Evolutionary conservation across 2,888 invertebrate genomes (phyloP).

Genomic region (Cryptosula pallasiana): DNA sequence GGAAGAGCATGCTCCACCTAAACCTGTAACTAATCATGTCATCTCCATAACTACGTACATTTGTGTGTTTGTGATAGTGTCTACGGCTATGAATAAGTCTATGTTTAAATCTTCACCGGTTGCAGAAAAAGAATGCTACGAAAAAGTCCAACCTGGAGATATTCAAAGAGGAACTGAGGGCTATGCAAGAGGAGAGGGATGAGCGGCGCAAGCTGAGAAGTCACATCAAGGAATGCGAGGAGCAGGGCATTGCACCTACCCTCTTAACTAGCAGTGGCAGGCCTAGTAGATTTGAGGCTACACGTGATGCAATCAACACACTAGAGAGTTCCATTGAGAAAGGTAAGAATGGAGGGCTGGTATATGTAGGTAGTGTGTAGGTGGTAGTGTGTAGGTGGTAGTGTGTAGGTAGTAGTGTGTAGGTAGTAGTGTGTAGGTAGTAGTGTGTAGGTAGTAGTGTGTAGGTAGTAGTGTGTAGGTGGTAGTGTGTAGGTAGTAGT

Average conservation of each 20-base stretch:
- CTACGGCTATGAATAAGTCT: too few species aligned
- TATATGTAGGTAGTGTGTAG: too few species aligned
- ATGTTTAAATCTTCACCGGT: neutral
- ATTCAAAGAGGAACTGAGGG: conserved; percentile 95
- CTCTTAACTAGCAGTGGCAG: conserved; percentile 22
- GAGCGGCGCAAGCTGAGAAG: conserved; percentile 79
- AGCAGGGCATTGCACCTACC: conserved; percentile 10
- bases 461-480: too few species aligned
- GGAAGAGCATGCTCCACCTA: conserved; percentile 30
- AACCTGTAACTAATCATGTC: too few species aligned
- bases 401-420: too few species aligned
- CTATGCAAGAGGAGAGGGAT: conserved; percentile 93
- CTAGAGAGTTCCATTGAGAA: conserved; percentile 1
- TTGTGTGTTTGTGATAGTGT: too few species aligned
- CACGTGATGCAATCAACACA: conserved; percentile 7
- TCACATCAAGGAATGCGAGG: conserved; percentile 52
- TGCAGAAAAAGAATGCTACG: neutral
- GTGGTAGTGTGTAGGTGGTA: too few species aligned
- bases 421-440: too few species aligned
- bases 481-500: too few species aligned
- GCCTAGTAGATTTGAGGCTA: conserved; percentile 25
- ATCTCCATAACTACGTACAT: too few species aligned
- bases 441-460: too few species aligned
- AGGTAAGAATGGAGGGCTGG: too few species aligned
- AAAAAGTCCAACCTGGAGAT: conserved; percentile 94